Percentiles rank a stretch among this genome's conserved stretches.
Conservation (phyloP, 2,797 vertebrate species). For the Hippopotamyrus pictus region DNA sequence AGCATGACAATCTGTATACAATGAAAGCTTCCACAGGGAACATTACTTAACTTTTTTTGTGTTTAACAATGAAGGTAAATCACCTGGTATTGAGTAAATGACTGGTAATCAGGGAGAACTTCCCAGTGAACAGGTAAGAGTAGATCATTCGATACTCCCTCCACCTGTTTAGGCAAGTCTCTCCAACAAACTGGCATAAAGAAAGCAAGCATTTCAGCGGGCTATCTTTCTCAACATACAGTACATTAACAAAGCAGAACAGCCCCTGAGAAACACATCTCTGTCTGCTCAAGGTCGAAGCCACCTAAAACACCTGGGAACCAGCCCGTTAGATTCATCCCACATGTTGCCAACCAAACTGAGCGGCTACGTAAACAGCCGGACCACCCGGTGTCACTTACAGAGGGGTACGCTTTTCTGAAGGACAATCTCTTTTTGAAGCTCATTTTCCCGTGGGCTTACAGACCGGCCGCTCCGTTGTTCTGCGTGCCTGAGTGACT, state of each 20-base stretch:
- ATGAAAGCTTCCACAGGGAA: not conserved
- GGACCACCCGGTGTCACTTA: constrained; percentile 29
- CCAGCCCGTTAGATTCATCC: not conserved
- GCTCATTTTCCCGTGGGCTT: constrained; percentile 60
- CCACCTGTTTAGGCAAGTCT: constrained; percentile 37
- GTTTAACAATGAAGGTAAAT: not conserved
- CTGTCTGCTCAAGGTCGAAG: not conserved
- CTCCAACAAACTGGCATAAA: not conserved
- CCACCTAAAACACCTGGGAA: not conserved
- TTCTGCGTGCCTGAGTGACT: constrained; percentile 63
- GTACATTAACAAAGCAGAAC: constrained; percentile 16
- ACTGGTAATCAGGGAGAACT: not conserved
- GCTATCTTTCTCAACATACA: constrained; percentile 27
- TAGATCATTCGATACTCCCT: constrained; percentile 22
- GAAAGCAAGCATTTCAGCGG: constrained; percentile 7
- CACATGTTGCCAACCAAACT: not conserved
- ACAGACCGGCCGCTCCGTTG: constrained; percentile 40
- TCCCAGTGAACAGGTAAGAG: constrained; percentile 4
- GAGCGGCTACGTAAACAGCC: constrained; percentile 21
- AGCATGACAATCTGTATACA: not conserved
- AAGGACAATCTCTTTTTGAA: constrained; percentile 70
- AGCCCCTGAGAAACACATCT: not conserved
- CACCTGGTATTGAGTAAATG: not conserved
- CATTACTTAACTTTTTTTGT: not conserved
- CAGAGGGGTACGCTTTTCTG: constrained; percentile 56